These are phyloP conservation scores for Oryzias melastigma DNA, from an alignment of 2,113 vertebrate species.

Conservation along the genomic window DNA sequence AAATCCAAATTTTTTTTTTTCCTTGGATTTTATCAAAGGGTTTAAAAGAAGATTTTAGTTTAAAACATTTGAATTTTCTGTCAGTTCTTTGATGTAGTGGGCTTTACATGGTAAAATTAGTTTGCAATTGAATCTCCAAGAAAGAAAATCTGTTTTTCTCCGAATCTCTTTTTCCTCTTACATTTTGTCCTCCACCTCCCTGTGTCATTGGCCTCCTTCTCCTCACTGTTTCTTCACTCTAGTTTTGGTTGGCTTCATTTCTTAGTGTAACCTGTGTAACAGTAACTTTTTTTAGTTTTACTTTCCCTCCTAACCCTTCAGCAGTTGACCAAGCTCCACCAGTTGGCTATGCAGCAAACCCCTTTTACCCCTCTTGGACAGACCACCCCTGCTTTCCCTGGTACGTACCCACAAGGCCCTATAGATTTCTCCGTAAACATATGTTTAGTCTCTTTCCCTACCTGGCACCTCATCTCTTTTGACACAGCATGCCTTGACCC, in stretches of 20 bases:
- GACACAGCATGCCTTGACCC: constrained; percentile 50
- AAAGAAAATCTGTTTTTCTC: constrained; percentile 36
- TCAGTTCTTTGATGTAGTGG: too few relatives aligned
- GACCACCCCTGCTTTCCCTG: constrained; percentile 99
- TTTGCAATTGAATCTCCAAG: neutral
- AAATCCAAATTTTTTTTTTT: too few relatives aligned
- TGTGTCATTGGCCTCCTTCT: constrained; percentile 80
- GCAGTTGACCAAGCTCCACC: constrained; percentile 99
- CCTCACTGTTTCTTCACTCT: constrained; percentile 71
- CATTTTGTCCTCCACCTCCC: constrained; percentile 77
- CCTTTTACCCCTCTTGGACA: constrained; percentile 99
- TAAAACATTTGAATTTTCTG: too few relatives aligned
- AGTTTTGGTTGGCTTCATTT: constrained; percentile 80
- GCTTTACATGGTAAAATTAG: constrained; percentile 1
- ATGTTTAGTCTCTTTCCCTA: constrained; percentile 65
- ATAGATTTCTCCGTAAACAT: constrained; percentile 83
- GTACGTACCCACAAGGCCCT: constrained; percentile 96
- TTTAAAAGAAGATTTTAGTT: too few relatives aligned
- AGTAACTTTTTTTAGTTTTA: constrained; percentile 99
- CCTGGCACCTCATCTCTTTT: constrained; percentile 51
- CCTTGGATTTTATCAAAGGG: too few relatives aligned
- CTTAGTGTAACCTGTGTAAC: constrained; percentile 86
- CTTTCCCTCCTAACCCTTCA: constrained; percentile 96
- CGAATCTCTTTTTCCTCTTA: constrained; percentile 44
- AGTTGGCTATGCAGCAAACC: constrained; percentile 99